Conservation (phyloP, 1,140 invertebrate genomes). For the Halesus radiatus region DNA sequence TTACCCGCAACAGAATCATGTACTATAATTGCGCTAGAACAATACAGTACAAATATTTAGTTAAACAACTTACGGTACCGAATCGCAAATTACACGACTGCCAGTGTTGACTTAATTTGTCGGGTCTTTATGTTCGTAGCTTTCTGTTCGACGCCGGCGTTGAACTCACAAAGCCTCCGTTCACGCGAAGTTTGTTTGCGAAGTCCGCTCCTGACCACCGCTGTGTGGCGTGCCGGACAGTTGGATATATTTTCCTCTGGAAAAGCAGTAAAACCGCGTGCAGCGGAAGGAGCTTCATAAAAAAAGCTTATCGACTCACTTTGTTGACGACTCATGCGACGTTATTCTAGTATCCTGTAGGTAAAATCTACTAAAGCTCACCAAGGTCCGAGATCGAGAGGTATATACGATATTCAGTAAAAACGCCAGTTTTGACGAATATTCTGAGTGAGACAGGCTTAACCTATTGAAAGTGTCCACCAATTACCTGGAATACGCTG, state of each 20-base stretch:
- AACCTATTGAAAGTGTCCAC: background rate
- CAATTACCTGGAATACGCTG: background rate
- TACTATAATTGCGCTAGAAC: no score
- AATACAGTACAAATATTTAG: no score
- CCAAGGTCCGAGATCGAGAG: background rate
- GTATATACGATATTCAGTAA: background rate
- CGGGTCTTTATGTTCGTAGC: no score
- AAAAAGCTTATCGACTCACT: background rate
- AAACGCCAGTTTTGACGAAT: background rate
- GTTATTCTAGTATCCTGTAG: no score
- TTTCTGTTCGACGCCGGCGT: no score
- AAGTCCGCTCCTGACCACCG: background rate
- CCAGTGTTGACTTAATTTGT: no score
- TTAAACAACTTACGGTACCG: no score
- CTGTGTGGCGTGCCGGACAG: background rate
- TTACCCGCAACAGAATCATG: background rate
- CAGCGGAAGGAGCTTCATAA: background rate
- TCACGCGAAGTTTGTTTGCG: background rate
- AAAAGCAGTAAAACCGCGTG: background rate
- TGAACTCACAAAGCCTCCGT: background rate
- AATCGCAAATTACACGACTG: no score
- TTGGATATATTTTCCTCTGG: background rate
- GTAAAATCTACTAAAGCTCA: background rate
- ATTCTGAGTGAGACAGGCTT: background rate
- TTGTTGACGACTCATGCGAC: no score